Evolutionary conservation across 2,113 vertebrate species (phyloP).

Genomic region (Myocastor coypus): DNA sequence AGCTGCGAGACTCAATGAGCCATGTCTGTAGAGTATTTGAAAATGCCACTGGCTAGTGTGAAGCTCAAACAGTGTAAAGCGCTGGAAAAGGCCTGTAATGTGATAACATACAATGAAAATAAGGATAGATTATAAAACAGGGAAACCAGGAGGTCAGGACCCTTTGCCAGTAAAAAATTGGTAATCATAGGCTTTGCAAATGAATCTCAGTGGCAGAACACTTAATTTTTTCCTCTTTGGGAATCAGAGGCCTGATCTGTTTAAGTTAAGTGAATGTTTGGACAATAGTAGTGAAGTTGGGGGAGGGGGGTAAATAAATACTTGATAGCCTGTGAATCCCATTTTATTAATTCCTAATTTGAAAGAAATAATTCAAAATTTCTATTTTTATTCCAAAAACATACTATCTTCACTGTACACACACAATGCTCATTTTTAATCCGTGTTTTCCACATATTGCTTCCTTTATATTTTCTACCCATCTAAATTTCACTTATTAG

Average conservation of each 20-base stretch:
- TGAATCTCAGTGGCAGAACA: not conserved
- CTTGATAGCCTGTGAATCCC: not conserved
- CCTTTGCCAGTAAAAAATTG: conserved; percentile 42
- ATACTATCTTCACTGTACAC: not conserved
- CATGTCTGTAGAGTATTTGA: conserved; percentile 7
- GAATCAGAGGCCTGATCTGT: conserved; percentile 37
- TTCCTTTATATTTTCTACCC: not conserved
- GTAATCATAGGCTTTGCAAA: conserved; percentile 7
- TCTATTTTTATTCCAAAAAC: not conserved
- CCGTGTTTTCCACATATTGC: not conserved
- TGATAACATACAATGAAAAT: conserved; percentile 35
- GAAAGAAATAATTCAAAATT: conserved; percentile 43
- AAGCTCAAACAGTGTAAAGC: not conserved
- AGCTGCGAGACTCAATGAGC: conserved; percentile 40
- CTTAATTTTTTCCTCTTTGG: conserved; percentile 39
- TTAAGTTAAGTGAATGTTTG: conserved; percentile 15
- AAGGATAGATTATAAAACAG: not conserved
- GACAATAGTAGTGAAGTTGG: conserved; percentile 27
- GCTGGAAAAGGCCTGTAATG: not conserved
- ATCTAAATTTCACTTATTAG: not conserved
- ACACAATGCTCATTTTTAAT: not conserved
- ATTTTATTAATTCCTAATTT: conserved; percentile 7
- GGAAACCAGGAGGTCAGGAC: conserved; percentile 9
- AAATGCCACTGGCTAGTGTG: not conserved
- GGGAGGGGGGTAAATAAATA: not conserved